Evolutionary conservation across 2,888 invertebrate species (phyloP).

Genomic region (Dryomyza anilis): DNA sequence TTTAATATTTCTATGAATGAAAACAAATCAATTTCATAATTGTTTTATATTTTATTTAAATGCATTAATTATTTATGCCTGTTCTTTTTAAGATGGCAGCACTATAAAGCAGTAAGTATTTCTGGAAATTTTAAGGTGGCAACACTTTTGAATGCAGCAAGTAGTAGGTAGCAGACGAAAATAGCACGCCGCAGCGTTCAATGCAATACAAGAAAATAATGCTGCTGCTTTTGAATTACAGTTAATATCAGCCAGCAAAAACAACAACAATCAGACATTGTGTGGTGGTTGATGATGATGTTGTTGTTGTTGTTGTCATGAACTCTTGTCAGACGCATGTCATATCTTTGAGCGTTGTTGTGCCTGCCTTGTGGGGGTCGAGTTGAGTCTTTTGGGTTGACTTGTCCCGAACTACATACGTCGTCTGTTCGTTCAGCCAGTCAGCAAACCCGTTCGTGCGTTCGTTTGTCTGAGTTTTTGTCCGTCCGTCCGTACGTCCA

Average conservation of each 20-base stretch:
- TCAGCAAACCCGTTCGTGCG: no score
- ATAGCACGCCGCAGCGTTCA: not conserved
- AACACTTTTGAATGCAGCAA: not conserved
- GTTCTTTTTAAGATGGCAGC: no score
- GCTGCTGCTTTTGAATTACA: not conserved
- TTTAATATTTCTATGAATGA: no score
- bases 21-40: no score
- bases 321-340: conserved; percentile 20
- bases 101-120: no score
- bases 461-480: no score
- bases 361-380: conserved; percentile 21
- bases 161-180: not conserved
- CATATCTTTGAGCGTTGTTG: conserved; percentile 7
- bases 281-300: not conserved
- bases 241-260: conserved; percentile 6
- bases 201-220: conserved; percentile 7
- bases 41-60: no score
- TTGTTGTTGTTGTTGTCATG: conserved; percentile 8
- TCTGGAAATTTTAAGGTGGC: no score
- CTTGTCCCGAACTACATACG: not conserved
- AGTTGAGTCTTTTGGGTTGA: conserved; percentile 9
- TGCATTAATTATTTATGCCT: no score
- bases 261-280: conserved; percentile 3
- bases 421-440: no score
- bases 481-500: no score